Percentiles rank a stretch among this genome's conserved stretches.
Conservation (phyloP, 2,113 vertebrate genomes). For the Oncorhynchus tshawytscha region DNA sequence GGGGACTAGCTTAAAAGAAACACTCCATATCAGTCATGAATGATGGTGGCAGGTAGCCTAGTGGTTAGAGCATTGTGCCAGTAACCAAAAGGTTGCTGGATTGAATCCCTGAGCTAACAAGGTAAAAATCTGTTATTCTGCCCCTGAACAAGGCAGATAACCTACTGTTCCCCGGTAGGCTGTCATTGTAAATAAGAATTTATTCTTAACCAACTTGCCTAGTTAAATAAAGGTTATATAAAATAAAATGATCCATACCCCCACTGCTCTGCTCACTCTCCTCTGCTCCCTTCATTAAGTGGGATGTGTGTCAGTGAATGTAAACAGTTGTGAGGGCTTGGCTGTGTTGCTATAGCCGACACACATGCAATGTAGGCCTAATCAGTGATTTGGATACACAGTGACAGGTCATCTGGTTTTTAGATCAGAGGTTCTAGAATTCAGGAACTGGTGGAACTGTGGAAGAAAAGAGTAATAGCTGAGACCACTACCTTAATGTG, state of each 20-base stretch:
- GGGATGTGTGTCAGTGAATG: constrained; percentile 16
- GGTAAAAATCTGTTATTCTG: too few species aligned
- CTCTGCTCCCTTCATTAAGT: constrained; percentile 37
- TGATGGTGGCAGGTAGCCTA: too few species aligned
- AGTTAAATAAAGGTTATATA: too few species aligned
- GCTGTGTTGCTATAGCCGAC: neutral
- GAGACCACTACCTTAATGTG: neutral
- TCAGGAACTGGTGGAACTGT: neutral
- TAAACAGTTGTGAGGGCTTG: neutral
- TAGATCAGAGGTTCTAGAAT: neutral
- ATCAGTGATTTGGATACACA: neutral
- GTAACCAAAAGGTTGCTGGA: too few species aligned
- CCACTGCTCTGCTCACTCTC: constrained; percentile 7
- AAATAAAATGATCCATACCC: neutral
- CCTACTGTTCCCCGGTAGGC: too few species aligned
- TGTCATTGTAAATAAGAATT: too few species aligned
- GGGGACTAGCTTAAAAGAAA: constrained; percentile 16
- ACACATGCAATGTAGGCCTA: neutral
- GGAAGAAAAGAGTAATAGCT: neutral
- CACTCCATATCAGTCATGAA: constrained; percentile 31
- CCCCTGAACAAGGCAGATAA: too few species aligned
- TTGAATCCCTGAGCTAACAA: too few species aligned
- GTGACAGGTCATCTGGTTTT: constrained; percentile 1
- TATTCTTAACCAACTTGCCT: too few species aligned
- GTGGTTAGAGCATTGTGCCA: too few species aligned